Conservation (phyloP, 2,888 invertebrate genomes). For the Andricus curvator region DNA sequence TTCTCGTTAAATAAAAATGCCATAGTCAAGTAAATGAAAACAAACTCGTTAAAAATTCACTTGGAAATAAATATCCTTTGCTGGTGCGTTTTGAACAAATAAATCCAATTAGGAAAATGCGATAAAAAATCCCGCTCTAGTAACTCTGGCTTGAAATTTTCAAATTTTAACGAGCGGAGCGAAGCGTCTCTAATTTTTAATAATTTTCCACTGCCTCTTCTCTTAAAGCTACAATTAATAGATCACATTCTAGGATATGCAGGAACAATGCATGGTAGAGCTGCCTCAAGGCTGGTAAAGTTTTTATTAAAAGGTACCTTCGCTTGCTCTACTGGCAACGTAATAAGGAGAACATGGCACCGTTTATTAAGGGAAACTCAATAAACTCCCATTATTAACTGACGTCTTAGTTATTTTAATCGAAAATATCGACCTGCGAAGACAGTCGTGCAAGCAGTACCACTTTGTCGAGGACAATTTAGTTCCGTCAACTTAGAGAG, state of each 20-base stretch:
- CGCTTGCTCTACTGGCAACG: constrained; percentile 45
- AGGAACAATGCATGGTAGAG: not conserved
- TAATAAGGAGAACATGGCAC: constrained; percentile 52
- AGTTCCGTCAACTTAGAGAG: not conserved
- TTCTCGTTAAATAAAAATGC: not conserved
- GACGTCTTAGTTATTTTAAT: constrained; percentile 57
- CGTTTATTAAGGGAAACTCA: constrained; percentile 55
- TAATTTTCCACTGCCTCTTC: not conserved
- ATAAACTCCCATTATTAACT: constrained; percentile 58
- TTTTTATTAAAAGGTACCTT: not conserved
- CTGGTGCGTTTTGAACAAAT: not conserved
- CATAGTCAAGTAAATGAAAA: not conserved
- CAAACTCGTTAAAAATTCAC: not conserved
- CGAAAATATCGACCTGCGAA: constrained; percentile 41
- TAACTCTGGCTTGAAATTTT: not conserved
- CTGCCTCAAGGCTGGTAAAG: not conserved
- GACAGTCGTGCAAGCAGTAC: not conserved
- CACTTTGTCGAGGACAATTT: not conserved
- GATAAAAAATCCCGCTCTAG: not conserved
- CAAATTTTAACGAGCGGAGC: not conserved
- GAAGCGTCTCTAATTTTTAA: not conserved
- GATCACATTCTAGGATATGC: not conserved
- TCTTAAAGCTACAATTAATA: not conserved
- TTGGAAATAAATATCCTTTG: not conserved
- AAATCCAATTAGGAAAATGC: not conserved